Evolutionary conservation across 2,113 vertebrate genomes (phyloP).

Genomic region (Varanus komodoensis): DNA sequence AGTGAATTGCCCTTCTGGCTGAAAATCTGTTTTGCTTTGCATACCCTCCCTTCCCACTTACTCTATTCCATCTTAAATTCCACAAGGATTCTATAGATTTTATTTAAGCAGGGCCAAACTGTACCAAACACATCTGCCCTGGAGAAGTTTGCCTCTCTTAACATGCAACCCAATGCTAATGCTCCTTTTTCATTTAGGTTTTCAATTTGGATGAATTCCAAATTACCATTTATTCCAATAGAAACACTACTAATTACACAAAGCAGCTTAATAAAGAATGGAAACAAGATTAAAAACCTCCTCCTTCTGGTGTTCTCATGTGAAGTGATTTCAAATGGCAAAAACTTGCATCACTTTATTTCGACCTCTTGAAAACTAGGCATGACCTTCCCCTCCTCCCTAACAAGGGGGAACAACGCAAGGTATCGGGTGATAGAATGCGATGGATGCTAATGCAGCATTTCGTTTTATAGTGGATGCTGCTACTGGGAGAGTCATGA

Average conservation of each 20-base stretch:
- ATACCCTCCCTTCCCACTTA: constrained; percentile 53
- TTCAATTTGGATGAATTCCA: constrained; percentile 86
- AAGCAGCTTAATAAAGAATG: constrained; percentile 80
- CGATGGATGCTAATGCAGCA: neutral
- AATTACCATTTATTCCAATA: constrained; percentile 83
- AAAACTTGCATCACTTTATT: constrained; percentile 43
- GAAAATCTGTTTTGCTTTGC: constrained; percentile 78
- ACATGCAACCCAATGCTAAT: constrained; percentile 78
- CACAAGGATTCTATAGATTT: constrained; percentile 77
- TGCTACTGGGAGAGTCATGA: too few species aligned
- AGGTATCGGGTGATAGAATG: neutral
- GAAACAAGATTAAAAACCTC: constrained; percentile 76
- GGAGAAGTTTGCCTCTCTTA: constrained; percentile 82
- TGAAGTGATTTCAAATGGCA: constrained; percentile 61
- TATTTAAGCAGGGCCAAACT: constrained; percentile 78
- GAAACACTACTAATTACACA: constrained; percentile 81
- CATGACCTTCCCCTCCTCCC: too few species aligned
- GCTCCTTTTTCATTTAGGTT: constrained; percentile 79
- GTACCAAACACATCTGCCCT: constrained; percentile 75
- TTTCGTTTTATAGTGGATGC: neutral
- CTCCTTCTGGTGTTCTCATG: constrained; percentile 75
- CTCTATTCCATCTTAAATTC: constrained; percentile 70
- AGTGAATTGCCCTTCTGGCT: constrained; percentile 78
- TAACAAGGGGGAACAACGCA: neutral
- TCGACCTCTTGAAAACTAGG: constrained; percentile 40